These are phyloP conservation scores for Sebastes hubbsi DNA, from an alignment of 2,797 vertebrate species.

Conservation along the genomic window DNA sequence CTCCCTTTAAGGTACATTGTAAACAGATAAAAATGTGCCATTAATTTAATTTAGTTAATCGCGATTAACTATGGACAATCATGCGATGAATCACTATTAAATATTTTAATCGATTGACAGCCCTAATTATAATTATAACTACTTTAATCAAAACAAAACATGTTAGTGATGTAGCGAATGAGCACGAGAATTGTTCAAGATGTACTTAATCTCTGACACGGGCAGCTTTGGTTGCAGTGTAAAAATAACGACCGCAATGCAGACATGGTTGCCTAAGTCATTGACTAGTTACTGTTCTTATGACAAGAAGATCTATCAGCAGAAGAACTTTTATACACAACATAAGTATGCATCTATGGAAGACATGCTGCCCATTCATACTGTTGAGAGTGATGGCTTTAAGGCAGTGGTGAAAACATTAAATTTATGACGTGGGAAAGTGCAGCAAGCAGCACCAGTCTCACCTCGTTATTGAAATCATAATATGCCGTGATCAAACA, in stretches of 20 bases:
- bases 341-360: not conserved
- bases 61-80: too few relatives aligned
- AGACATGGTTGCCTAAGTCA: not conserved
- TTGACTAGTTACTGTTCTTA: not conserved
- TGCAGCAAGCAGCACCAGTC: not conserved
- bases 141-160: not conserved
- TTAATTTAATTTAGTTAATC: too few relatives aligned
- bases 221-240: not conserved
- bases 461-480: not conserved
- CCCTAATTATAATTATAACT: not conserved
- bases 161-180: not conserved
- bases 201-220: not conserved
- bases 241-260: not conserved
- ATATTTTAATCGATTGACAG: too few relatives aligned
- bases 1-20: too few relatives aligned
- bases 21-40: too few relatives aligned
- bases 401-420: not conserved
- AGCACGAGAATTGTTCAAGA: not conserved
- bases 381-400: not conserved
- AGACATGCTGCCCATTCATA: not conserved
- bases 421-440: not conserved
- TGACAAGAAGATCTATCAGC: not conserved
- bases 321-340: not conserved
- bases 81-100: too few relatives aligned
- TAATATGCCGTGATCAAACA: not conserved